Percentiles rank a stretch among this genome's conserved stretches.
Conservation (phyloP, 2,113 vertebrate species). For the Phycodurus eques region DNA sequence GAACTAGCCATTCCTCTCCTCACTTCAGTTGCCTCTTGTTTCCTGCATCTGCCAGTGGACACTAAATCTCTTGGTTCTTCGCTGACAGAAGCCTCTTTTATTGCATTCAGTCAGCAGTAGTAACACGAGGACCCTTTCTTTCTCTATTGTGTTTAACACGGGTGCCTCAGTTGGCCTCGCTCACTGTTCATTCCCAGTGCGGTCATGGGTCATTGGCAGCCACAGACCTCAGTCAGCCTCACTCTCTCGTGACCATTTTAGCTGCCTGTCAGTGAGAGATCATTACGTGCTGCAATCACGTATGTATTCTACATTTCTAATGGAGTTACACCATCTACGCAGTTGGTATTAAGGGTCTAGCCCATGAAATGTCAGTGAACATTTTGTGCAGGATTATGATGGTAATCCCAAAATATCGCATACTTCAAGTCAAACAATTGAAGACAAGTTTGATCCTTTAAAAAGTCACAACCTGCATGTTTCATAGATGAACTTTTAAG, state of each 20-base stretch:
- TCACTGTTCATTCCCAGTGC: conserved; percentile 49
- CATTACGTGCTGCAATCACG: conserved; percentile 26
- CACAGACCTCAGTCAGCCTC: conserved; percentile 58
- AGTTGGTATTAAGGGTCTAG: background rate
- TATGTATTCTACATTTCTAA: conserved; percentile 10
- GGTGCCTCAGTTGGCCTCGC: conserved; percentile 46
- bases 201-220: conserved; percentile 61
- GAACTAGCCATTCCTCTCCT: background rate
- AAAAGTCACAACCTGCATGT: background rate
- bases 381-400: background rate
- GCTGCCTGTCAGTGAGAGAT: conserved; percentile 46
- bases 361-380: background rate
- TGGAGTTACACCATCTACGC: conserved; percentile 4
- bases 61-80: conserved; percentile 19
- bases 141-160: conserved; percentile 56
- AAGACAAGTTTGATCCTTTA: background rate
- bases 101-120: conserved; percentile 44
- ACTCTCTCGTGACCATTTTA: conserved; percentile 53
- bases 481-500: background rate
- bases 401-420: background rate
- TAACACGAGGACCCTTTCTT: conserved; percentile 63
- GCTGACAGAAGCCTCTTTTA: conserved; percentile 67
- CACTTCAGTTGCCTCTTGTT: conserved; percentile 9
- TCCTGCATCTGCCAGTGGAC: conserved; percentile 17
- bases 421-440: background rate